A percentile compares a stretch with the other conserved stretches of the same genome.
Evolutionary conservation across 2,113 vertebrate genomes (phyloP).

Genomic region (Capra hircus): DNA sequence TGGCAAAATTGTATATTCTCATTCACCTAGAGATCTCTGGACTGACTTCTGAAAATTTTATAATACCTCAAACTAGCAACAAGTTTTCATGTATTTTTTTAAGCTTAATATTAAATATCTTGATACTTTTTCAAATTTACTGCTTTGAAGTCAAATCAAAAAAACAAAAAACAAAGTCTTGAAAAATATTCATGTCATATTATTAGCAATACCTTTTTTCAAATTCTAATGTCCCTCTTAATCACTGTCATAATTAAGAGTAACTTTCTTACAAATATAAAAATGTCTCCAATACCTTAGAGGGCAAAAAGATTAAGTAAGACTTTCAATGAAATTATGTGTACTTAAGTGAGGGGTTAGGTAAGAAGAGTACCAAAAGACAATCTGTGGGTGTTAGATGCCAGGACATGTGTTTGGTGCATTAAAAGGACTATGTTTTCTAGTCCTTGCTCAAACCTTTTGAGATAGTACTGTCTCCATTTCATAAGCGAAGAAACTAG

Average conservation of each 20-base stretch:
- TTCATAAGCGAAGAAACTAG: constrained; percentile 12
- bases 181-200: constrained; percentile 10
- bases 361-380: not conserved
- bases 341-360: not conserved
- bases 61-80: constrained; percentile 1
- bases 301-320: not conserved
- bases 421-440: not conserved
- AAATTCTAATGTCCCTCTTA: constrained; percentile 6
- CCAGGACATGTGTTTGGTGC: not conserved
- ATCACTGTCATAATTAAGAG: not conserved
- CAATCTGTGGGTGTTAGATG: not conserved
- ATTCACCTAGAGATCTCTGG: not conserved
- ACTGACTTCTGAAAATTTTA: constrained; percentile 33
- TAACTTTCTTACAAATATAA: not conserved
- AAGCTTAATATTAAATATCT: constrained; percentile 17
- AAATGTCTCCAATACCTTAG: not conserved
- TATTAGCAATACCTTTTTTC: not conserved
- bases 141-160: not conserved
- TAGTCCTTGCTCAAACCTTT: not conserved
- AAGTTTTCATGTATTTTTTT: constrained; percentile 15
- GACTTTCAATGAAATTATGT: constrained; percentile 13
- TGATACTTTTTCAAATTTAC: not conserved
- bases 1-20: constrained; percentile 16
- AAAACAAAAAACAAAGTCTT: not conserved
- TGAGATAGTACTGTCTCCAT: not conserved